Percentiles rank a stretch among this genome's conserved stretches.
These are phyloP conservation scores for Phycodurus eques DNA, from an alignment of 2,113 vertebrate species.

Conservation along the genomic window DNA sequence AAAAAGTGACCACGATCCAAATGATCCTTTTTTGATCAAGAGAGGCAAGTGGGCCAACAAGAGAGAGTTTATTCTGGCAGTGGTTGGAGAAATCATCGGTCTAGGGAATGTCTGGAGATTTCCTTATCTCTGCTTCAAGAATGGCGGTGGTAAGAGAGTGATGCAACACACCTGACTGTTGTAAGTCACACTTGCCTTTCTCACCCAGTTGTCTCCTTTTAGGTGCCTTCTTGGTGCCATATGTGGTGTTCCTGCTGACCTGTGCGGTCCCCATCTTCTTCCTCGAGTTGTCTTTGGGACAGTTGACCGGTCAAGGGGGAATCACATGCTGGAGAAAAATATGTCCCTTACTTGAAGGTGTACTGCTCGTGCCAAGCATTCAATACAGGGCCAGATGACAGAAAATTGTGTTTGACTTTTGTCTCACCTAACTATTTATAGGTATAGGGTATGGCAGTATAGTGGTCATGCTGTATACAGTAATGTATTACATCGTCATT, in stretches of 20 bases:
- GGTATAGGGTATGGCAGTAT: conserved; percentile 17
- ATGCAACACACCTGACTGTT: not conserved
- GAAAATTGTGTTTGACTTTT: not conserved
- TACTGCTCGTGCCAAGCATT: not conserved
- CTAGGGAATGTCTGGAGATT: conserved; percentile 39
- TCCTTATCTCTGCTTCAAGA: conserved; percentile 37
- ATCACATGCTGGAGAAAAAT: conserved; percentile 35
- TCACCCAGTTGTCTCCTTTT: not conserved
- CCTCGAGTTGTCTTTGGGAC: conserved; percentile 29
- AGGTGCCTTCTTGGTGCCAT: conserved; percentile 30
- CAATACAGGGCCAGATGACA: not conserved
- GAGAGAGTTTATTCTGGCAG: conserved; percentile 22
- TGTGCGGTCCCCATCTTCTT: conserved; percentile 38
- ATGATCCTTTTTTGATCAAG: not conserved
- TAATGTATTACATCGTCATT: conserved; percentile 25
- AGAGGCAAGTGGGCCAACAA: conserved; percentile 37
- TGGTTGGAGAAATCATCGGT: conserved; percentile 21
- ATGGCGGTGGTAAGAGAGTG: conserved; percentile 28
- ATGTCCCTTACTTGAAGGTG: conserved; percentile 30
- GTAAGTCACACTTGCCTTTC: not conserved
- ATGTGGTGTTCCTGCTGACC: conserved; percentile 14
- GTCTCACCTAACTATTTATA: not conserved
- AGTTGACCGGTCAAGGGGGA: conserved; percentile 25
- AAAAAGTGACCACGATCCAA: not conserved
- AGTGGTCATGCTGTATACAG: not conserved